phyloP scores from a whole-genome alignment of 2,113 vertebrate genomes.

The Zosterops hypoxanthus region DNA sequence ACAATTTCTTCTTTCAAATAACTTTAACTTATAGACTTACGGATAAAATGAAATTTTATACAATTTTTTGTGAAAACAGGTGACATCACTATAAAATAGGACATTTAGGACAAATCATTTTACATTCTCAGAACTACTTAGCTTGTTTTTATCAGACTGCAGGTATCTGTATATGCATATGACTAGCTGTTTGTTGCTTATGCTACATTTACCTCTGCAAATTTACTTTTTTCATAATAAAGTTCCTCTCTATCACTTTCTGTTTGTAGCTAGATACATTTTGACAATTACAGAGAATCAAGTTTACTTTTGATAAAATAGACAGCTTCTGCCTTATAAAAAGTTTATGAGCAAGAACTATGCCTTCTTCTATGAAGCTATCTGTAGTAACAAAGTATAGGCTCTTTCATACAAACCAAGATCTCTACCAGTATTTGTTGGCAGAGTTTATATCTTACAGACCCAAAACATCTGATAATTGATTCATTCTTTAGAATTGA shows the following conservation, averaged over 20 bases:
- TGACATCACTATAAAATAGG: background rate
- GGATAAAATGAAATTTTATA: background rate
- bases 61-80: background rate
- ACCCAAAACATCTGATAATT: background rate
- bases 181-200: background rate
- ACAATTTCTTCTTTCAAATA: background rate
- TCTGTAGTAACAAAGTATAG: background rate
- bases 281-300: background rate
- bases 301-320: background rate
- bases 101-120: background rate
- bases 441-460: background rate
- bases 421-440: background rate
- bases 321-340: background rate
- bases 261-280: background rate
- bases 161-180: background rate
- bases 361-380: background rate
- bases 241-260: background rate
- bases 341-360: background rate
- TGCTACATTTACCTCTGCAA: background rate
- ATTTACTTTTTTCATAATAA: background rate
- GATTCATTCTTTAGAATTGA: background rate
- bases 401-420: background rate
- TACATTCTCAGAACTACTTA: background rate
- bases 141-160: background rate
- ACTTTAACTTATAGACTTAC: background rate